Evolutionary conservation across 2,113 vertebrate genomes (phyloP).

Genomic region (Callaeas wilsoni): DNA sequence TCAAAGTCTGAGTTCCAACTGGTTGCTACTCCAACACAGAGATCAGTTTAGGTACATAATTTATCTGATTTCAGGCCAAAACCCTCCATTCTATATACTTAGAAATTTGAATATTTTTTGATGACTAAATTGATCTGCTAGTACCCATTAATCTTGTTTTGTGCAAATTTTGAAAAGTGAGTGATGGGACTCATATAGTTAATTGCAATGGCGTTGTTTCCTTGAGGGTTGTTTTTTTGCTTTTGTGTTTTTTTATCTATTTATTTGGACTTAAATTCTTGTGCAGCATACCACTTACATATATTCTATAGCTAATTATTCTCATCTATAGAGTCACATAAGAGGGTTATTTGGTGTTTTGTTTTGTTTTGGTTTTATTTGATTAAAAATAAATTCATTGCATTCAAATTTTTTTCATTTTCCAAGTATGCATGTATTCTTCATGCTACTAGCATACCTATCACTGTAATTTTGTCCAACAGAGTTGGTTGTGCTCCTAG

Average conservation of each 20-base stretch:
- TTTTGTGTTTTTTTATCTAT: fast-evolving
- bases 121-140: not conserved
- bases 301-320: not conserved
- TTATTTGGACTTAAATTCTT: not conserved
- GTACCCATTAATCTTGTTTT: not conserved
- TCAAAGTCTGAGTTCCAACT: not conserved
- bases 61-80: not conserved
- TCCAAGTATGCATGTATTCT: not conserved
- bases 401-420: not conserved
- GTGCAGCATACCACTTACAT: not conserved
- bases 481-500: not conserved
- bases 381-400: not conserved
- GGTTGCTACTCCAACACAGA: not conserved
- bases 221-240: not conserved
- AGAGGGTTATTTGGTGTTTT: no score
- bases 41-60: not conserved
- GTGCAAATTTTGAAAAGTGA: not conserved
- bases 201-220: not conserved
- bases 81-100: not conserved
- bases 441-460: not conserved
- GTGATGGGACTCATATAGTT: not conserved
- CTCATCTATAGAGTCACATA: not conserved
- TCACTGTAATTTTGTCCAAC: not conserved
- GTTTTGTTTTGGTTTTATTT: not conserved
- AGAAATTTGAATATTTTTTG: not conserved